phyloP scores from a whole-genome alignment of 2,113 vertebrate species.

The Pagrus major region DNA sequence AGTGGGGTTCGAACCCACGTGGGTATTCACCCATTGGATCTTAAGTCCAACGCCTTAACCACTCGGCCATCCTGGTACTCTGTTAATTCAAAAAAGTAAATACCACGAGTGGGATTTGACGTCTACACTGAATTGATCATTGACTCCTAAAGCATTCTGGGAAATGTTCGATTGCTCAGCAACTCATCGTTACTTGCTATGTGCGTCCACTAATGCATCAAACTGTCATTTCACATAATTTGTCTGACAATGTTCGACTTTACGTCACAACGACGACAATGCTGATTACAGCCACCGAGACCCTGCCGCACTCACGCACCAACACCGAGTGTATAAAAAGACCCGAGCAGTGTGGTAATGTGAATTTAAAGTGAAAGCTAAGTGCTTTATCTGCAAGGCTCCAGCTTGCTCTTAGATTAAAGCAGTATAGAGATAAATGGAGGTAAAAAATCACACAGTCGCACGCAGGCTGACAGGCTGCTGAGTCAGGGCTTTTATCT shows the following conservation, averaged over 20 bases:
- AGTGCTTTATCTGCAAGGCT: slow-evolving; percentile 53
- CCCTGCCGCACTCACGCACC: not conserved
- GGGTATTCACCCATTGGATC: slow-evolving; percentile 23
- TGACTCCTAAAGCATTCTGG: no score
- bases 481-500: slow-evolving; percentile 50
- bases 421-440: slow-evolving; percentile 47
- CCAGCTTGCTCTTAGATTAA: slow-evolving; percentile 39
- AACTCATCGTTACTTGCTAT: no score
- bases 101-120: no score
- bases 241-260: no score
- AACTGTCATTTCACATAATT: no score
- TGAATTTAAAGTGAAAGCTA: slow-evolving; percentile 43
- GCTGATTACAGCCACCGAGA: not conserved
- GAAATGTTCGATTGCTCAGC: no score
- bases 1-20: slow-evolving; percentile 41
- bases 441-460: not conserved
- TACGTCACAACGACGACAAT: no score
- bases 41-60: slow-evolving; percentile 47
- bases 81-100: no score
- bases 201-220: no score
- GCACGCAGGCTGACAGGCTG: slow-evolving; percentile 35
- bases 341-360: not conserved
- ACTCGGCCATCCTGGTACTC: slow-evolving; percentile 39
- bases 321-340: slow-evolving; percentile 12
- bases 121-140: no score